Conservation (phyloP, 92 coral and sea anemone genomes). For the Epizoanthus rinbou region DNA sequence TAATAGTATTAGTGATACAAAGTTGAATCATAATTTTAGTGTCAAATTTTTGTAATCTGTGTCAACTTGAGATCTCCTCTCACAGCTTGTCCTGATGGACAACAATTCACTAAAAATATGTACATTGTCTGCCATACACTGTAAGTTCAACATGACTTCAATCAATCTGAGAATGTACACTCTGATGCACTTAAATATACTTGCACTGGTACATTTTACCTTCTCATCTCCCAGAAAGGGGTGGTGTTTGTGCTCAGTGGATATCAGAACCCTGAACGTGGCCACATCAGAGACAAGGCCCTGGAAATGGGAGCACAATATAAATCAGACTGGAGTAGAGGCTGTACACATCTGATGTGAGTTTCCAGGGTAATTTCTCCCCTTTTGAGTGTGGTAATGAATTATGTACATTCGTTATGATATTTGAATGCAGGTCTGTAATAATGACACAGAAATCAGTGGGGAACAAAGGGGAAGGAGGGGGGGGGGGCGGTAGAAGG, state of each 20-base stretch:
- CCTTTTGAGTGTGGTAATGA: not conserved
- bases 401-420: no score
- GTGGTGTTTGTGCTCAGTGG: constrained; percentile 97
- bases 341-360: constrained; percentile 96
- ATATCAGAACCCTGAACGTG: constrained; percentile 91
- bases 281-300: constrained; percentile 92
- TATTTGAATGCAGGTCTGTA: no score
- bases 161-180: not conserved
- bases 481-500: no score
- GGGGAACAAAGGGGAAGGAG: no score
- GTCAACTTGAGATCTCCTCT: no score
- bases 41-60: no score
- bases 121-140: no score
- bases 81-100: no score
- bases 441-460: no score
- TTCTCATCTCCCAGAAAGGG: constrained; percentile 65
- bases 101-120: no score
- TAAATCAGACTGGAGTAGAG: constrained; percentile 85
- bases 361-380: constrained; percentile 11
- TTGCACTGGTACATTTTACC: not conserved
- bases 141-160: not conserved
- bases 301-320: constrained; percentile 95
- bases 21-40: no score
- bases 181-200: not conserved
- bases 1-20: no score